Evolutionary conservation across 2,113 vertebrate genomes (phyloP).

Genomic region (Chunga burmeisteri): DNA sequence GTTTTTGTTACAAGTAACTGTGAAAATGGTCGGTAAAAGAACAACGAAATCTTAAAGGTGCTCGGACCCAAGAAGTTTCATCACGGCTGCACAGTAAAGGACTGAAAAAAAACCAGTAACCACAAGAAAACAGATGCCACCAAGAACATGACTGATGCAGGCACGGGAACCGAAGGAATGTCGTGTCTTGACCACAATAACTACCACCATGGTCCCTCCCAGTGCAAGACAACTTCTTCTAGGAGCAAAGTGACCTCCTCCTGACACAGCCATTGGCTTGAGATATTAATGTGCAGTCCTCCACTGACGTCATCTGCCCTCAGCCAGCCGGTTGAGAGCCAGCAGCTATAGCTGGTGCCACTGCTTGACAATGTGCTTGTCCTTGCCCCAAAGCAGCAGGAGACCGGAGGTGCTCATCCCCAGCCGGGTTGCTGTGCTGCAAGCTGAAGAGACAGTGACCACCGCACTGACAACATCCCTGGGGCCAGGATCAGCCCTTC

Average conservation of each 20-base stretch:
- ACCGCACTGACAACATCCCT: fast-evolving
- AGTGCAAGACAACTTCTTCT: not conserved
- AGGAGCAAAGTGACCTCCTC: not conserved
- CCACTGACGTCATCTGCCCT: not conserved
- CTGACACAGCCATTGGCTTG: fast-evolving
- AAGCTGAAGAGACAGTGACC: not conserved
- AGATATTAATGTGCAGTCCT: not conserved
- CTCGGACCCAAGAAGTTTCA: not conserved
- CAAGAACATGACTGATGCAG: not conserved
- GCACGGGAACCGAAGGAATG: fast-evolving
- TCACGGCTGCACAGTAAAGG: not conserved
- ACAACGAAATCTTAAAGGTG: not conserved
- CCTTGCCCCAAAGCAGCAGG: not conserved
- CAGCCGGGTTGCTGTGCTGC: fast-evolving
- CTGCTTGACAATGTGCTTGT: not conserved
- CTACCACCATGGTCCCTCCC: not conserved
- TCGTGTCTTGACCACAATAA: fast-evolving
- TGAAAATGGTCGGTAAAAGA: not conserved
- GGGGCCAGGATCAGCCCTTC: not conserved
- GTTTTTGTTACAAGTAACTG: not conserved
- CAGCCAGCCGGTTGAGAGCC: not conserved
- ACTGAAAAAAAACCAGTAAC: not conserved
- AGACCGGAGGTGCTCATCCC: fast-evolving
- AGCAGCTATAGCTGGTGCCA: not conserved
- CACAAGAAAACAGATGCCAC: not conserved